Base-by-base conservation (phyloP, 2,797 vertebrate species). In the Chelon auratus region DNA sequence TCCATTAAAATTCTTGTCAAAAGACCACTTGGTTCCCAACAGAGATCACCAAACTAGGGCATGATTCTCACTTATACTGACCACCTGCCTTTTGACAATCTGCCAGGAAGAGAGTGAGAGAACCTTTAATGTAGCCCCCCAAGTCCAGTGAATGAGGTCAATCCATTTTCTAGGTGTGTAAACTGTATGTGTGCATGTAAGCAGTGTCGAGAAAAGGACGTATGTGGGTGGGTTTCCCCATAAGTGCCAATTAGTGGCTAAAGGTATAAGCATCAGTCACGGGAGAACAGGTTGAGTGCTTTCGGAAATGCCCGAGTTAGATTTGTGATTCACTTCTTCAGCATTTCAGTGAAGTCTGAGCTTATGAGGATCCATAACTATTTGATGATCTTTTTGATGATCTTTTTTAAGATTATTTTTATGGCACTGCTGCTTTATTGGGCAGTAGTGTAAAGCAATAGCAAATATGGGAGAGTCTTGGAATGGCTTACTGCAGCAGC, bases 61-160 rank as follows among this genome's bases (percentile, higher is more conserved):
- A 93, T 82, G 90, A 87, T 86, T 92, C 90, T 92, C 90, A 91
- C 92, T 87, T 89, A 87, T 71, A 89, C 88, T 90, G 90, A 90
- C 91, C 91, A 91, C 82, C 89, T 39, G 74, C 80, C 70, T 83
- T 84, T 81, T 87, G 88, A 91, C 89, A 89, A 82, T 88, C 89
- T 91, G 86, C 85, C 82, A 86, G 53, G 45, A 68, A 75, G 45
- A 83, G 82, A 85, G 82, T 83, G 83, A 87, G 90, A 91, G 85
- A 87, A 78, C 78, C 86, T 89, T 81, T 91, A 89, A 91, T 89
- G 83, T 82, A 87, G 58, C 85, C 84, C 82, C 89, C 70, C 78
- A 77, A 88, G 83, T 85, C 81, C 73, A 62, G 43, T 50, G 78
- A 93, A 92, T 90, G 85, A 92, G 91, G 91, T 91, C 91, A 91